Base-by-base conservation (phyloP, 2,113 vertebrate genomes). In the Podarcis cretensis region DNA sequence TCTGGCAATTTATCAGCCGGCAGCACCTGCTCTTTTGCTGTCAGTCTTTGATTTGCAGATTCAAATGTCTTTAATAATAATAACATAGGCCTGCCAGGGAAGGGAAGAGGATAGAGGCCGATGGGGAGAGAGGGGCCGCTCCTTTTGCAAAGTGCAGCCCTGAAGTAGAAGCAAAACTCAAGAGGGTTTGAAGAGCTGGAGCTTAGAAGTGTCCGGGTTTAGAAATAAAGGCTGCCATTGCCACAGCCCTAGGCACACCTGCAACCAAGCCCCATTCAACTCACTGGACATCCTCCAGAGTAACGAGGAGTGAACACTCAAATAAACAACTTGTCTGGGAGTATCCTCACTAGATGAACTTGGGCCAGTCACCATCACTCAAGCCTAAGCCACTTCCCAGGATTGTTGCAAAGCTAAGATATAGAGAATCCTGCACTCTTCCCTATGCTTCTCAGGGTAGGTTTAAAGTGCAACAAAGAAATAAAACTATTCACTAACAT, bases 11-110 rank as follows among this genome's bases (percentile, higher is more conserved):
- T 92, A 95, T 95, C 93, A 92, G 92, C 30, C 88, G 85, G 73
- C 88, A 94, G 93, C 96, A 96, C 96, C 95, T 96, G 95, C 91
- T 86, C 92, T 90, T 94, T 91, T 92, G 90, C 94, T 96, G 95
- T 92, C 94, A 92, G 91, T 93, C 91, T 94, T 92, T 9, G 6
- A 93, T 94, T 96, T 94, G 91, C 94, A 96, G 95, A 95, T 95
- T 95, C 95, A 92, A 93, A 95, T 92, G 91, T 93, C 89, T 96
- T 96, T 78, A 77, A 76, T 84, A 96, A 96, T 95, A 96, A 95
- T 90, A 95, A 94, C 90, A 92, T 93, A 93, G 93, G 95, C 91
- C 94, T 96, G 94, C 93, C 94, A 96, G 93, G 90, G 93, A 89
- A 89, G 63, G 91, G 85, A 92, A 90, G 89, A 75, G 74, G 27